phyloP scores from a whole-genome alignment of 1,140 invertebrate species.

The Drosophila triauraria region DNA sequence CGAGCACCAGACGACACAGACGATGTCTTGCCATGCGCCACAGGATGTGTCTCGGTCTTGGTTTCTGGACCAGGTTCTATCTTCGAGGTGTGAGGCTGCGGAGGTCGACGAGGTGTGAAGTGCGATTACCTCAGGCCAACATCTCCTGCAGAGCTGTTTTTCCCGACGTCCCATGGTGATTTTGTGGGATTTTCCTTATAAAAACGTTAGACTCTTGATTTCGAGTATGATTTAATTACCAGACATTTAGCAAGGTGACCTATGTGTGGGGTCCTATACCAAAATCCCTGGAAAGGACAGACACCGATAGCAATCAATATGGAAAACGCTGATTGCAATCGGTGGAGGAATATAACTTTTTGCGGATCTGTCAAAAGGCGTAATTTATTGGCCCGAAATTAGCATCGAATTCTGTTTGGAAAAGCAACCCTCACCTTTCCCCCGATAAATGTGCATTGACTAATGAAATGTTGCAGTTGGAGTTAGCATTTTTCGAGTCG shows the following conservation, averaged over 20 bases:
- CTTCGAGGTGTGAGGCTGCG: conserved; percentile 27
- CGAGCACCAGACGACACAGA: conserved; percentile 37
- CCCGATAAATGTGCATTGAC: conserved; percentile 63
- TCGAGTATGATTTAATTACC: conserved; percentile 73
- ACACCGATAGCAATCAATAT: conserved; percentile 44
- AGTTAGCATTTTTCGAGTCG: conserved; percentile 37
- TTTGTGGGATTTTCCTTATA: conserved; percentile 76
- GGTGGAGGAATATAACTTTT: neutral
- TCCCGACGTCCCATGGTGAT: conserved; percentile 56
- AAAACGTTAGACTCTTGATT: conserved; percentile 49
- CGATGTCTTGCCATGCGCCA: conserved; percentile 74
- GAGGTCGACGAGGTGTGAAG: conserved; percentile 36
- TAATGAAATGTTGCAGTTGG: conserved; percentile 63
- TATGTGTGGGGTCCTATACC: conserved; percentile 42
- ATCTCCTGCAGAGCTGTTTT: conserved; percentile 61
- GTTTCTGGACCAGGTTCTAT: conserved; percentile 43
- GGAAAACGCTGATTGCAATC: conserved; percentile 13
- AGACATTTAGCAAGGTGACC: conserved; percentile 43
- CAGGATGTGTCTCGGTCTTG: conserved; percentile 70
- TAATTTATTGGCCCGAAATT: conserved; percentile 77
- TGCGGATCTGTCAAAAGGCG: conserved; percentile 59
- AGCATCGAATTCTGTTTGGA: conserved; percentile 69
- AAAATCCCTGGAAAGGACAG: conserved; percentile 53
- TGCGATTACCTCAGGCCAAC: conserved; percentile 46
- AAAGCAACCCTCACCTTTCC: conserved; percentile 8